Conservation (phyloP, 1,140 invertebrate genomes). For the Gonatopus flavifemur region DNA sequence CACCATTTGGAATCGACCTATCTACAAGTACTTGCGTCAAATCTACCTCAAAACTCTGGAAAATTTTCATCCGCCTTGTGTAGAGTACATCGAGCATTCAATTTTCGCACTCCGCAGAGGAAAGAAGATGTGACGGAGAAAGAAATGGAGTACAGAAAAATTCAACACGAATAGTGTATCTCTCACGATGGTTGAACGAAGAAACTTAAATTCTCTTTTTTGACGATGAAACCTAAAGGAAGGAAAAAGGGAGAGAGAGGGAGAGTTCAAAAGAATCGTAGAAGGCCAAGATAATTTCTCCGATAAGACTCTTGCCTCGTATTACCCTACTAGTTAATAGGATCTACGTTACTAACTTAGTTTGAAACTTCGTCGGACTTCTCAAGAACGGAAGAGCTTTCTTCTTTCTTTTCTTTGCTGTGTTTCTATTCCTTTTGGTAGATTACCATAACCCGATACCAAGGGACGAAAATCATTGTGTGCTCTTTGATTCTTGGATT, state of each 20-base stretch:
- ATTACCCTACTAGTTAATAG: conserved; percentile 46
- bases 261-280: conserved; percentile 24
- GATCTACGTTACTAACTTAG: conserved; percentile 46
- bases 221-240: background rate
- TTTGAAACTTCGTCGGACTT: conserved; percentile 36
- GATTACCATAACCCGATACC: conserved; percentile 15
- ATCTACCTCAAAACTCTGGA: no score
- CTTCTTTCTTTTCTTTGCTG: background rate
- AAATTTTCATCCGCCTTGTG: no score
- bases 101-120: conserved; percentile 8
- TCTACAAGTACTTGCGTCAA: no score
- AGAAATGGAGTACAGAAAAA: no score
- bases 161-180: background rate
- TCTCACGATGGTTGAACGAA: background rate
- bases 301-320: conserved; percentile 43
- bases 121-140: background rate
- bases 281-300: conserved; percentile 41
- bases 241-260: background rate
- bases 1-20: no score
- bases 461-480: conserved; percentile 19
- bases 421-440: conserved; percentile 14
- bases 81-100: conserved; percentile 17
- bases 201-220: conserved; percentile 7
- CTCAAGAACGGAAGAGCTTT: conserved; percentile 31
- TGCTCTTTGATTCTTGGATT: conserved; percentile 21